phyloP scores from a whole-genome alignment of 2,113 vertebrate species.

The Gyps fulvus region DNA sequence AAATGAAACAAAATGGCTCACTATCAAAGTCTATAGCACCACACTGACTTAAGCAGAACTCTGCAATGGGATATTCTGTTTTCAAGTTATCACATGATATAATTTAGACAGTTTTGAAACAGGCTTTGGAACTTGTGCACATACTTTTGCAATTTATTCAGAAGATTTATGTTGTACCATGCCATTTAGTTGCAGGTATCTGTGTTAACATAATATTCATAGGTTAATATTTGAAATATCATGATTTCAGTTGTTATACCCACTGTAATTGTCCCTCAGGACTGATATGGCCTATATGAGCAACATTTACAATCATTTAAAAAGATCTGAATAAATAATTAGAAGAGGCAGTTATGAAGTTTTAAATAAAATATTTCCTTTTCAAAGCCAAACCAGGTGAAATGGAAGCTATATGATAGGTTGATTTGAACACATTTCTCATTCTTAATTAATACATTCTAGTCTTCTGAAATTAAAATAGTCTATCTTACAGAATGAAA shows the following conservation, averaged over 20 bases:
- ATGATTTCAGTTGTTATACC: background rate
- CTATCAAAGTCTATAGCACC: background rate
- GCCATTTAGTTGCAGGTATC: background rate
- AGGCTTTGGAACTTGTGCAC: background rate
- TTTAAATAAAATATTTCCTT: background rate
- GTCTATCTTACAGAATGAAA: background rate
- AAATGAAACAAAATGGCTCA: background rate
- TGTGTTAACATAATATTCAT: background rate
- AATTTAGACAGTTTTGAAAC: background rate
- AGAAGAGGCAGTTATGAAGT: background rate
- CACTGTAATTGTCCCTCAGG: background rate
- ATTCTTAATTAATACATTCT: background rate
- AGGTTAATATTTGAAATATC: background rate
- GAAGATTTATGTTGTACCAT: background rate
- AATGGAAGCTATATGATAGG: background rate
- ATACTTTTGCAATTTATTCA: background rate
- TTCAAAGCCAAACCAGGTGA: background rate
- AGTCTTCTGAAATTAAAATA: background rate
- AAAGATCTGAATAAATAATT: background rate
- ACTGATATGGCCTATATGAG: background rate
- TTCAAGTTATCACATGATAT: background rate
- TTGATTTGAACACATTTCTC: background rate
- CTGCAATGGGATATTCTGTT: background rate
- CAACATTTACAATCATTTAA: background rate
- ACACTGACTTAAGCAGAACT: background rate